Evolutionary conservation across 2,888 invertebrate species (phyloP), one percentile per base, ranked within the genome.

Genomic region (Lycophotia porphyrea): DNA sequence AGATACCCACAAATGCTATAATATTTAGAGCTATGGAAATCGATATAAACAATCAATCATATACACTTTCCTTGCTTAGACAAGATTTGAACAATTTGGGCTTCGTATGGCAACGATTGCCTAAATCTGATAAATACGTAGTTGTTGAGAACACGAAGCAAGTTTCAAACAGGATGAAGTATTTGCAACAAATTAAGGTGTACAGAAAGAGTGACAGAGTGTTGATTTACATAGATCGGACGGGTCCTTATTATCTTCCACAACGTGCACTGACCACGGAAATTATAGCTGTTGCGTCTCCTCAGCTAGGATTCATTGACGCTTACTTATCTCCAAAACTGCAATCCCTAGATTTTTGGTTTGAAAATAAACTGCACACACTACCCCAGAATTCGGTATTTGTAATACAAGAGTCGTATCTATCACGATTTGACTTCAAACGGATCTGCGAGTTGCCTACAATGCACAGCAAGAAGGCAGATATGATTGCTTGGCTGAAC

Each of bases 401-500:
- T 58, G 77, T 84, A 13, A 66, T 84, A 36, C 74, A 86, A 74
- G 68, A 61, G 9, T 55, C 75, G 0, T 63, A 73, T 67, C 27
- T 0, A 49, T 13, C 5, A 3, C 71, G 7, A 11, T 9, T 65
- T 1, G 79, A 71, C 13, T 67, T 61, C 2, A 39, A 78, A 36
- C 27, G 1, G 18, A 49, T 13, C 0, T 31, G 44, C 24, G 18
- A 71, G 66, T 52, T 79, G 13, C 90, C 89, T 0, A 87, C 84
- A 0, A 47, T 83, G 1, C 70, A 86, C 42, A 88, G 87, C 49
- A 52, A 65, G 8, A 88, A 82, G 42, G 8, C 15, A 0, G 82
- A 90, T 11, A 90, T 90, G 80, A 85, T 83, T 1, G 63, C 81
- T 0, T 93, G 92, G 92, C 76, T 93, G 1, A 73, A 91, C 0